phyloP scores from a whole-genome alignment of 1,140 invertebrate species.

The Cherax destructor region DNA sequence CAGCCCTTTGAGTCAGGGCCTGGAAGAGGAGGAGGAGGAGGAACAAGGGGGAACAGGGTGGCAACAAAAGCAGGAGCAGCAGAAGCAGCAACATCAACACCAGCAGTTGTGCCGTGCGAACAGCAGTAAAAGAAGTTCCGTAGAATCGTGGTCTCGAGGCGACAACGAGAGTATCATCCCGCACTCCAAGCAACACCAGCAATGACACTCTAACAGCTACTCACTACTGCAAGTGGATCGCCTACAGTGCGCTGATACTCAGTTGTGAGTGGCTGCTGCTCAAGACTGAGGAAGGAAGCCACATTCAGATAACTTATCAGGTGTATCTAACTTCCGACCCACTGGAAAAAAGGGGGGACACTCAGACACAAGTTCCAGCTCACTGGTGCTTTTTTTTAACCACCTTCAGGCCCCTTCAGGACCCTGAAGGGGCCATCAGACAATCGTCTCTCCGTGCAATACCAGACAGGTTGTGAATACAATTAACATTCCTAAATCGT shows the following conservation, averaged over 20 bases:
- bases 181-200: background rate
- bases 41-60: background rate
- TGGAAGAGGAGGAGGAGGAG: slow-evolving; percentile 24
- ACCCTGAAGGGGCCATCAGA: too few relatives aligned
- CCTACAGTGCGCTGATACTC: background rate
- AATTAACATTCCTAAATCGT: too few relatives aligned
- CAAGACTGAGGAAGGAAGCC: too few relatives aligned
- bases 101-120: background rate
- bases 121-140: background rate
- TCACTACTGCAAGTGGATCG: background rate
- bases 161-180: background rate
- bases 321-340: too few relatives aligned
- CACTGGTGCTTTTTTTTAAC: too few relatives aligned
- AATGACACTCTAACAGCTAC: slow-evolving; percentile 12
- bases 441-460: too few relatives aligned
- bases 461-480: too few relatives aligned
- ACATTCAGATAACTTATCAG: too few relatives aligned
- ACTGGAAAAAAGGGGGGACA: too few relatives aligned
- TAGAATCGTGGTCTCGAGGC: background rate
- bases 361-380: too few relatives aligned
- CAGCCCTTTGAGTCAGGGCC: slow-evolving; percentile 7
- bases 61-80: background rate
- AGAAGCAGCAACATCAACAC: too few relatives aligned
- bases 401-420: too few relatives aligned
- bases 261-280: slow-evolving; percentile 8